Percentiles rank a stretch among this genome's conserved stretches.
These are phyloP conservation scores for Pteronotus mesoamericanus DNA, from an alignment of 2,797 vertebrate species.

Conservation along the genomic window DNA sequence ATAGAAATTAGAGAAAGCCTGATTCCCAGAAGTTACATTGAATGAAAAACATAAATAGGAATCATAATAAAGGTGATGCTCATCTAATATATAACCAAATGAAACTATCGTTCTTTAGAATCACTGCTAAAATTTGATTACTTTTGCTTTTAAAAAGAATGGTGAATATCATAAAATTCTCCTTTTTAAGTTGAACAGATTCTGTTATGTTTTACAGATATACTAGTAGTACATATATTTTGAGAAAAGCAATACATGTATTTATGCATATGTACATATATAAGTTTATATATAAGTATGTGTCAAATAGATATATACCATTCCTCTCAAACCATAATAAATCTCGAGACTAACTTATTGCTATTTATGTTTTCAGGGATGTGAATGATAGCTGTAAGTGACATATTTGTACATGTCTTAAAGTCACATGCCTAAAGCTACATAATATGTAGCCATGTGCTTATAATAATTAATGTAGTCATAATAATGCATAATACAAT, in stretches of 20 bases:
- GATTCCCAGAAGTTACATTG: constrained; percentile 63
- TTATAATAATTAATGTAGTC: not conserved
- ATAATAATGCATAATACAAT: not conserved
- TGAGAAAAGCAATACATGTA: not conserved
- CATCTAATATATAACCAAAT: constrained; percentile 53
- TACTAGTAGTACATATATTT: not conserved
- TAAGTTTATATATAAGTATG: not conserved
- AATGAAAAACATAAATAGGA: constrained; percentile 62
- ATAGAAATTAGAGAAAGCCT: constrained; percentile 69
- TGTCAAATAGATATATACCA: not conserved
- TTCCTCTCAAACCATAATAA: not conserved
- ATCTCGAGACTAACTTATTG: not conserved
- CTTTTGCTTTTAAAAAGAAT: constrained; percentile 31
- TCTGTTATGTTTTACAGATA: not conserved
- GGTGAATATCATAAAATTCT: constrained; percentile 23
- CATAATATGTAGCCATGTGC: not conserved
- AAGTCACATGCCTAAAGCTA: not conserved
- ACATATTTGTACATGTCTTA: not conserved
- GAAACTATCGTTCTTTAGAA: constrained; percentile 22
- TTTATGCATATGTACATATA: not conserved
- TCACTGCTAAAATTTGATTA: constrained; percentile 25
- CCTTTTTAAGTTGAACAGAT: not conserved
- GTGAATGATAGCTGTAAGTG: not conserved
- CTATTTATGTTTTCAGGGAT: not conserved
- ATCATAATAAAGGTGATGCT: constrained; percentile 36